Conservation (phyloP, 2,888 invertebrate genomes). For the Megaustenia siamemsis region DNA sequence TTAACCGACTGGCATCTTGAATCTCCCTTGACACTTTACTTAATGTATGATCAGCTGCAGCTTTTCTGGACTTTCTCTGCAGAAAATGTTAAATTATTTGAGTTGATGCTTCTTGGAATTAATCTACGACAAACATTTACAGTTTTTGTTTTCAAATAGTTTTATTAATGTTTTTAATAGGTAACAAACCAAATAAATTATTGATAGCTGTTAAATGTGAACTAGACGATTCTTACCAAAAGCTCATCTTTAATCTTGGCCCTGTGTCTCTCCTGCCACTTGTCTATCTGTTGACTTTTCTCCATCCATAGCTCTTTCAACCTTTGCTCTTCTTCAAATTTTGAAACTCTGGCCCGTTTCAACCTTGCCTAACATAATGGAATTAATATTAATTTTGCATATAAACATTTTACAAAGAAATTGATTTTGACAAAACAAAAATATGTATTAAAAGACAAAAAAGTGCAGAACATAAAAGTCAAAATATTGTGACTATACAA, state of each 20-base stretch:
- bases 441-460: no score
- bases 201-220: no score
- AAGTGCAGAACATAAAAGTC: no score
- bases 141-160: no score
- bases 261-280: slow-evolving; percentile 46
- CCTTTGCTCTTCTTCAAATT: slow-evolving; percentile 29
- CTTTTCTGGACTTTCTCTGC: slow-evolving; percentile 85
- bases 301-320: slow-evolving; percentile 25
- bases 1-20: slow-evolving; percentile 85
- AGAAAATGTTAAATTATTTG: no score
- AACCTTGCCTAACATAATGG: slow-evolving; percentile 34
- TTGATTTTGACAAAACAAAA: no score
- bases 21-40: slow-evolving; percentile 87
- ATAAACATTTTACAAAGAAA: no score
- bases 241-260: slow-evolving; percentile 46
- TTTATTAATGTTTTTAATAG: no score
- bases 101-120: no score
- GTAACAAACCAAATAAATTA: no score
- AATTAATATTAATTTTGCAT: background rate
- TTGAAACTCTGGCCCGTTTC: slow-evolving; percentile 8
- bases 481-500: no score
- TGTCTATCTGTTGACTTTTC: slow-evolving; percentile 42
- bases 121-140: no score
- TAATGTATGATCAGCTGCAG: slow-evolving; percentile 86
- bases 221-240: slow-evolving; percentile 37